A percentile compares a stretch with the other conserved stretches of the same genome.
phyloP scores from a whole-genome alignment of 2,113 vertebrate species.

The Elgaria multicarinata region DNA sequence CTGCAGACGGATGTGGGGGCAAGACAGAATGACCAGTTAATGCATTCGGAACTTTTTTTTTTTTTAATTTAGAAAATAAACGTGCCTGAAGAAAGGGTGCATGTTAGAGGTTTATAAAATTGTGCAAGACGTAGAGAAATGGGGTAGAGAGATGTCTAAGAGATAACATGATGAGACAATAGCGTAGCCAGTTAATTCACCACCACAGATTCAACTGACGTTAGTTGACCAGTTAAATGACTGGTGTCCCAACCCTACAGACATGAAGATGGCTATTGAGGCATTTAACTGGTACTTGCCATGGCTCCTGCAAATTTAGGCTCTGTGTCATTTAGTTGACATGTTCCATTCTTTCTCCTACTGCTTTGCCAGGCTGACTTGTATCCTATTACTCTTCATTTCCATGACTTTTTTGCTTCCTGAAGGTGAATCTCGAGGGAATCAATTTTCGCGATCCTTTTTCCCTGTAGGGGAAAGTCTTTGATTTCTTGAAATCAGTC shows the following conservation, averaged over 20 bases:
- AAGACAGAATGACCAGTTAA: too few relatives aligned
- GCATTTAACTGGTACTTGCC: background rate
- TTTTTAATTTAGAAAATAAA: too few relatives aligned
- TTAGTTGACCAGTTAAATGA: background rate
- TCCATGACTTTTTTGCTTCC: background rate
- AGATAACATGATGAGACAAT: too few relatives aligned
- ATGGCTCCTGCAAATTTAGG: background rate
- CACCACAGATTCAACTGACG: too few relatives aligned
- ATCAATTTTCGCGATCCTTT: background rate
- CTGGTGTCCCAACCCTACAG: too few relatives aligned
- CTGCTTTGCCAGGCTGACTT: background rate
- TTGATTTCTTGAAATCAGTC: background rate
- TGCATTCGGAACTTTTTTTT: too few relatives aligned
- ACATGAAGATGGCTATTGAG: background rate
- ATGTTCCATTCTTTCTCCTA: background rate
- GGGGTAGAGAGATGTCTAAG: too few relatives aligned
- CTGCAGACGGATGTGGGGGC: too few relatives aligned
- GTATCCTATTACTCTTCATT: background rate
- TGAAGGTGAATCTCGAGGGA: background rate
- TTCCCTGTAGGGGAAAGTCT: background rate
- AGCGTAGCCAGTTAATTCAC: background rate
- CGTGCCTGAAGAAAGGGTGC: too few relatives aligned
- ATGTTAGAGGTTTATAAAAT: too few relatives aligned
- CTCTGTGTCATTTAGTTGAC: background rate
- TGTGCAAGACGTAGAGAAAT: too few relatives aligned